Evolutionary conservation across 2,797 vertebrate species (phyloP), one percentile per base, ranked within the genome.

Genomic region (Sus cebifrons): DNA sequence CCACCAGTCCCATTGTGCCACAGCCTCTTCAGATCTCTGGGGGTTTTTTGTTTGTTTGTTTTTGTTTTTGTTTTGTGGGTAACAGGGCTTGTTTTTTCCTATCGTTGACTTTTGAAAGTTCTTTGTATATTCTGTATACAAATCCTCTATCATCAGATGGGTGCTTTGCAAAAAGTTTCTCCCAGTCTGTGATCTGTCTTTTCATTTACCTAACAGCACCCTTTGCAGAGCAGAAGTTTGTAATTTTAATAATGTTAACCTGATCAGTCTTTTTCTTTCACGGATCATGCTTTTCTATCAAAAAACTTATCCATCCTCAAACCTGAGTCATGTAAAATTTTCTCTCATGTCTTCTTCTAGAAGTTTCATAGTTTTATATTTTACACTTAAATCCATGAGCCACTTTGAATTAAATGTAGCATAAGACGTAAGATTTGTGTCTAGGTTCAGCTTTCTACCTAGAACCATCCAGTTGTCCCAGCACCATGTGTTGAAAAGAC

Each of bases 401-500:
- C 74, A 75, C 36, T 90, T 92, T 64, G 56, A 85, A 58, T 85
- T 87, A 78, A 91, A 94, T 86, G 82, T 77, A 32, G 71, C 68
- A 12, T 32, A 85, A 87, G 20, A 65, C 5, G 6, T 65, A 64
- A 92, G 32, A 16, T 83, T 60, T 60, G 23, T 49, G 16, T 62
- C 54, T 71, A 67, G 27, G 79, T 62, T 58, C 78, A 44, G 36
- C 52, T 91, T 89, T 77, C 58, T 44, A 12, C 6, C 32, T 52
- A 58, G 52, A 15, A 88, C 88, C 15, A 68, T 71, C 21, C 13
- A 89, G 52, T 75, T 91, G 52, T 78, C 16, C 40, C 27, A 95
- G 86, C 3, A 60, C 23, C 17, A 77, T 65, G 68, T 93, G 49
- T n/a, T 93, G 68, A 92, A 92, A 97, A 62, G 29, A 71, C 36